Base-by-base conservation (phyloP, 2,113 vertebrate genomes). In the Polypterus senegalus region DNA sequence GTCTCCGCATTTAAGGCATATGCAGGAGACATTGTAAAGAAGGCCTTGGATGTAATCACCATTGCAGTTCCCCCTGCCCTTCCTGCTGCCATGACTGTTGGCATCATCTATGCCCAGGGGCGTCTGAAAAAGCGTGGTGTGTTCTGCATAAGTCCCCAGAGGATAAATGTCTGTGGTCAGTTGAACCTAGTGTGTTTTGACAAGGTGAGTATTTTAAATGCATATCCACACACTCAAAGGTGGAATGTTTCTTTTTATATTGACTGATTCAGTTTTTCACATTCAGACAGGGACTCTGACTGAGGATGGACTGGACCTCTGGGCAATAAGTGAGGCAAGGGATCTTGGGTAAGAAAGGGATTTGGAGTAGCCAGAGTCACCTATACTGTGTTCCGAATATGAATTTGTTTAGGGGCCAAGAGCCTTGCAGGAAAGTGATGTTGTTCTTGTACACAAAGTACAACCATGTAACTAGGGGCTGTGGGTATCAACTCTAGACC, bases 121-220 rank as follows among this genome's bases (percentile, higher is more conserved):
- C 80, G 87, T 51, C 61, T 89, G 67, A 85, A 80, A 71, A 88
- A 80, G 67, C 82, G 61, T 47, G 83, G 81, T 53, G 86, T 89
- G 59, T 89, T 86, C 66, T 88, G 87, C 69, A 84, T 88, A 67
- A 89, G 85, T 47, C 87, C 87, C 2, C 85, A 86, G 71, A 77
- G 84, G 67, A 89, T 89, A 70, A 89, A 86, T 4, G 55, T 89
- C 0, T 89, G 84, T 63, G 87, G 87, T 53, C 82, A 86, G 10
- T 65, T 89, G 55, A 87, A 89, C 68, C 83, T 89, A 9, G 46
- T 89, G 64, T 89, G 86, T 73, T 89, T 89, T 64, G 87, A 89
- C 70, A 89, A 89, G 82, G 87, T 88, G 74, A 54, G 62, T 68
- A 4, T 46, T 51, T 0, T 49, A 27, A 27, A 27, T 27, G 27